Evolutionary conservation across 2,113 vertebrate genomes (phyloP), one percentile per base, ranked within the genome.

Genomic region (Bujurquina vittata): DNA sequence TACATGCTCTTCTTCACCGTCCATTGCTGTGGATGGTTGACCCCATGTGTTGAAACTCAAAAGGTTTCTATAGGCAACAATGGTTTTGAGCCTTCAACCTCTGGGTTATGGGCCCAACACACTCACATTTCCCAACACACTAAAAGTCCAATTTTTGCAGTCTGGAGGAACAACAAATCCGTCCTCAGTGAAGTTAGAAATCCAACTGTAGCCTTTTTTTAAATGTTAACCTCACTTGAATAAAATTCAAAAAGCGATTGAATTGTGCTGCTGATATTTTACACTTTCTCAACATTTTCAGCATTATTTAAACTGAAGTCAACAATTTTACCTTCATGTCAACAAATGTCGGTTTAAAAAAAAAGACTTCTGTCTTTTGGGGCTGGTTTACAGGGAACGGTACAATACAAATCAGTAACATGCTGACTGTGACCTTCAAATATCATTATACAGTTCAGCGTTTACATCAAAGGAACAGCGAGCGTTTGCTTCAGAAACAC

Each of bases 41-140:
- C 40, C 26, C 14, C 40, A 49, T 40, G 26, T 67, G 40, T 46
- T 67, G 17, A 67, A 40, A 67, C 40, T 67, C 46, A 46, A 9
- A 67, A 67, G 46, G 40, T 49, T 46, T 49, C 26, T 0, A 0
- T 95, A 95, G 93, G 94, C 95, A 94, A 96, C 94, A 92, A 95
- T 95, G 95, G 95, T 96, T 96, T 96, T 91, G 92, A 96, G 95
- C 94, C 95, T 93, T 96, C 94, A 93, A 95, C 95, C 95, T 95
- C 95, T 96, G 95, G 95, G 95, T 95, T 95, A 94, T 95, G 95
- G 95, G 95, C 92, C 95, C 95, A 95, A 94, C 94, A 95, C 95
- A 94, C 95, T 95, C 40, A 29, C 0, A 46, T 67, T 10, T 65
- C 9, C 37, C 37, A 67, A 43, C 40, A 49, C 40, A 49, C 23